Percentiles rank a stretch among this genome's conserved stretches.
Conservation (phyloP, 30 jellyfish, hydroid and myxozoan species). For the Rhopilema esculentum region DNA sequence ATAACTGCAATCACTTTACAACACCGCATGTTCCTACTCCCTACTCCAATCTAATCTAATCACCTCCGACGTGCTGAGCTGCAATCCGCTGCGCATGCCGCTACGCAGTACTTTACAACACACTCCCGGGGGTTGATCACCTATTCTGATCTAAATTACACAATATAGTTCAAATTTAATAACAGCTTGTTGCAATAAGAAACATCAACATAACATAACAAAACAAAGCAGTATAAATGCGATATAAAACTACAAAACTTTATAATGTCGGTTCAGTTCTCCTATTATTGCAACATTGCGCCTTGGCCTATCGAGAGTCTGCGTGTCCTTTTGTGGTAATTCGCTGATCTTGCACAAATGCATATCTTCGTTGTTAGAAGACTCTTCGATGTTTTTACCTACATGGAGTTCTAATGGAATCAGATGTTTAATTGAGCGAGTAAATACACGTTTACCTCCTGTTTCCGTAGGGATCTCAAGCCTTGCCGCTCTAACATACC, state of each 20-base stretch:
- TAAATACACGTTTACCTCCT: neutral
- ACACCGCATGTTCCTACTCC: too few relatives aligned
- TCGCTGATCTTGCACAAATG: neutral
- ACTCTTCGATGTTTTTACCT: neutral
- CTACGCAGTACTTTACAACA: too few relatives aligned
- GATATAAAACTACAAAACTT: neutral
- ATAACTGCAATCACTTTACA: too few relatives aligned
- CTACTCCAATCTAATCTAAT: too few relatives aligned
- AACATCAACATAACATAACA: neutral
- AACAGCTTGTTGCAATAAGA: too few relatives aligned
- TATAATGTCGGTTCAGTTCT: constrained; percentile 3
- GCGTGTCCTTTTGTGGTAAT: neutral
- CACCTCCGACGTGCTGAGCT: too few relatives aligned
- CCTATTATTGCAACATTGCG: constrained; percentile 21
- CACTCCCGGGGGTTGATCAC: too few relatives aligned
- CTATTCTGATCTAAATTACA: too few relatives aligned
- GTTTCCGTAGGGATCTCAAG: constrained; percentile 5
- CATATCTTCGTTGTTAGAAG: neutral
- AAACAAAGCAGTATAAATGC: neutral
- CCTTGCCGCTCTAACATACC: constrained; percentile 15
- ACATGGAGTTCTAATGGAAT: constrained; percentile 9
- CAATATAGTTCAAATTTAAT: too few relatives aligned
- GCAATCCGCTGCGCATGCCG: too few relatives aligned
- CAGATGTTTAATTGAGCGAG: constrained; percentile 3
- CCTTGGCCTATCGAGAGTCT: neutral